These are phyloP conservation scores for Pseudomyrmex concolor DNA, from an alignment of 1,140 invertebrate genomes.

Conservation along the genomic window DNA sequence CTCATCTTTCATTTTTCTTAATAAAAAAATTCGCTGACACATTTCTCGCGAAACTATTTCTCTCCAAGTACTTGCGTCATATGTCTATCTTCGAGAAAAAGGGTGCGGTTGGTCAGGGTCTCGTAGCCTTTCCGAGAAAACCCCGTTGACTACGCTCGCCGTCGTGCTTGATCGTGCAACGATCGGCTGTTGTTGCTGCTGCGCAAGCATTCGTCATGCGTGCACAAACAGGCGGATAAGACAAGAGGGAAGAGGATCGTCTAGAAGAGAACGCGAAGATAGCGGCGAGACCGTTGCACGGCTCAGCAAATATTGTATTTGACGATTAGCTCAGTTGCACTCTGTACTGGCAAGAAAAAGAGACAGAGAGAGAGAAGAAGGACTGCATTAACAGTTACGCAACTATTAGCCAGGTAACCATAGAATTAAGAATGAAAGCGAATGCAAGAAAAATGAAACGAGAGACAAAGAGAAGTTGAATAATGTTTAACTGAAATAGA, in stretches of 20 bases:
- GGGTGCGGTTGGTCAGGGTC: constrained; percentile 54
- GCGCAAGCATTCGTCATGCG: constrained; percentile 52
- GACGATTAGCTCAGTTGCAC: constrained; percentile 69
- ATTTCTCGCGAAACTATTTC: constrained; percentile 9
- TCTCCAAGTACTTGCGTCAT: not conserved
- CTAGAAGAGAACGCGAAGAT: constrained; percentile 26
- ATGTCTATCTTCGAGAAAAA: not conserved
- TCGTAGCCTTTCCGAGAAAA: constrained; percentile 44
- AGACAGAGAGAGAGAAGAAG: not conserved
- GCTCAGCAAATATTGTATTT: constrained; percentile 75
- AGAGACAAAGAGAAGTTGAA: not conserved
- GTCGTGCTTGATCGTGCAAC: not conserved
- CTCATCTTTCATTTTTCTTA: not conserved
- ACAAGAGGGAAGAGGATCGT: not conserved
- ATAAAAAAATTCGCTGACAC: not conserved
- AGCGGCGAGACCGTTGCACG: constrained; percentile 54
- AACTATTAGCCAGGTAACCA: constrained; percentile 58
- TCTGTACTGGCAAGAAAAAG: not conserved
- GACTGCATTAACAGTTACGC: constrained; percentile 60
- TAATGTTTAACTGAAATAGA: not conserved
- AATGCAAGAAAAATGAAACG: not conserved
- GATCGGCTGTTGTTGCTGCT: constrained; percentile 10
- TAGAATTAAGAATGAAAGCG: constrained; percentile 47
- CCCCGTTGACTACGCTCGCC: constrained; percentile 34
- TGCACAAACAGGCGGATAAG: constrained; percentile 45